A percentile compares a stretch with the other conserved stretches of the same genome.
Conservation (phyloP, 2,797 vertebrate species). For the Trichosurus vulpecula region DNA sequence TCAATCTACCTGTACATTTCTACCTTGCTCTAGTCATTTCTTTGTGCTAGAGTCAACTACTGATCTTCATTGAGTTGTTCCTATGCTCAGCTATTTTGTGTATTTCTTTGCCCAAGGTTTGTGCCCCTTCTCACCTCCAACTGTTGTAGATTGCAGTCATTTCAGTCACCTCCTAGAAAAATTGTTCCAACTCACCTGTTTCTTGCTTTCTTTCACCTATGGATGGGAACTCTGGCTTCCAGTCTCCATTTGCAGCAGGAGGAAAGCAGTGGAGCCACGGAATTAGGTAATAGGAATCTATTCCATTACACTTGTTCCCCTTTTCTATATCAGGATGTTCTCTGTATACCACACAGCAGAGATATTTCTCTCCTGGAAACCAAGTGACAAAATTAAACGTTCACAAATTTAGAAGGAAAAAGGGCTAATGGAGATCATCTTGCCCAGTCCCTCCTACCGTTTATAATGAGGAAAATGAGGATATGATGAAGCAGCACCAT, state of each 20-base stretch:
- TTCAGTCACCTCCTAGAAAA: constrained; percentile 45
- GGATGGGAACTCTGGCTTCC: constrained; percentile 38
- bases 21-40: background rate
- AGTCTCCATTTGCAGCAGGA: constrained; percentile 23
- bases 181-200: constrained; percentile 48
- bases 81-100: constrained; percentile 3
- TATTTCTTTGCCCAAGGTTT: constrained; percentile 34
- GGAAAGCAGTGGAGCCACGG: background rate
- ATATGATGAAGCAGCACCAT: background rate
- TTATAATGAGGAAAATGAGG: background rate
- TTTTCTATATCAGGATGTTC: background rate
- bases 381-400: background rate
- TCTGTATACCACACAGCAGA: background rate
- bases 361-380: background rate
- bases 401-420: background rate
- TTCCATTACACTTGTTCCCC: background rate
- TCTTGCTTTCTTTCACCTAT: constrained; percentile 36
- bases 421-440: background rate
- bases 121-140: constrained; percentile 22
- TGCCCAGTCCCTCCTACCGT: background rate
- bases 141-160: constrained; percentile 46
- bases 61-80: constrained; percentile 46
- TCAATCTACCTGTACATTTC: constrained; percentile 40
- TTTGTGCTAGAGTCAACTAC: constrained; percentile 37
- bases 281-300: background rate